Conservation (phyloP, 1,140 invertebrate species). For the Caenorhabditis inopinata region DNA sequence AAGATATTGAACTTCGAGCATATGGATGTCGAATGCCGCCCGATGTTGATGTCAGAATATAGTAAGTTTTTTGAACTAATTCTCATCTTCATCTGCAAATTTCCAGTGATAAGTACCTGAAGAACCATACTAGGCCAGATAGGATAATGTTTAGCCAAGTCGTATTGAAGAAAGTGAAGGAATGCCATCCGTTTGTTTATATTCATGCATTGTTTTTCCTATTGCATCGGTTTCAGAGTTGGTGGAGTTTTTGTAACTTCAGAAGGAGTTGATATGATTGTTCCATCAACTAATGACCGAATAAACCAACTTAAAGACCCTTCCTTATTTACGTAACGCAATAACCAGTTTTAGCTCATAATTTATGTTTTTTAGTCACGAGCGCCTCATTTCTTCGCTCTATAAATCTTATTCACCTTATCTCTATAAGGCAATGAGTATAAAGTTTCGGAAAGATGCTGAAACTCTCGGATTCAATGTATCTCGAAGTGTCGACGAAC, state of each 20-base stretch:
- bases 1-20: background rate
- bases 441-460: background rate
- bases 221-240: background rate
- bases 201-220: background rate
- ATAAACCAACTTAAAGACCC: background rate
- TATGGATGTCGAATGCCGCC: background rate
- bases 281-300: background rate
- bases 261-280: background rate
- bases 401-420: background rate
- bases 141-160: background rate
- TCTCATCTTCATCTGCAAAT: background rate
- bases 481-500: background rate
- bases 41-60: background rate
- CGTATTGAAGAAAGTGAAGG: background rate
- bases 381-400: background rate
- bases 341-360: background rate
- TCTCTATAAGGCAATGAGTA: background rate
- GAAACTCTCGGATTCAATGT: background rate
- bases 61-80: background rate
- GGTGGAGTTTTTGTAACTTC: background rate
- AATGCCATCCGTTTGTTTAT: background rate
- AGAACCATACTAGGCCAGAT: background rate
- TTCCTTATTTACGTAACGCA: background rate
- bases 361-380: background rate
- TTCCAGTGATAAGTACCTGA: background rate